phyloP scores from a whole-genome alignment of 2,888 invertebrate species.

The Galeruca laticollis region DNA sequence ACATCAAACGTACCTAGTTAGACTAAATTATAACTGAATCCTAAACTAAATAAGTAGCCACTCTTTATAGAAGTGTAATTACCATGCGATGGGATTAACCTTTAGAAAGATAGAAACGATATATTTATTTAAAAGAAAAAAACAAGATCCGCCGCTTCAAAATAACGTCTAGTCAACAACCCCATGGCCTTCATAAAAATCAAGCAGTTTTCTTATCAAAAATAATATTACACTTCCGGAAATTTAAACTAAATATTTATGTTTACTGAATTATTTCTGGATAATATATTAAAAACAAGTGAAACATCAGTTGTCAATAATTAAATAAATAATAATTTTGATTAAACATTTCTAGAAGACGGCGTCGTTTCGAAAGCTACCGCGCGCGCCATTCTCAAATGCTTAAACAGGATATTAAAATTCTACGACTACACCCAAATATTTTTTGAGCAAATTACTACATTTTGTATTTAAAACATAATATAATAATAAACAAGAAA shows the following conservation, averaged over 20 bases:
- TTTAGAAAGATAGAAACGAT: background rate
- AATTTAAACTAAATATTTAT: conserved; percentile 17
- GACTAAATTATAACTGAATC: too few species aligned
- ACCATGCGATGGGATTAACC: background rate
- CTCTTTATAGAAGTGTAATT: background rate
- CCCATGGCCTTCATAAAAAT: conserved; percentile 16
- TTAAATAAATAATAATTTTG: background rate
- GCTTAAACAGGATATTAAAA: conserved; percentile 66
- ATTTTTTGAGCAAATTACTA: conserved; percentile 57
- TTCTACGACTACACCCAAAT: conserved; percentile 64
- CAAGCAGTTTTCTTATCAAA: conserved; percentile 17
- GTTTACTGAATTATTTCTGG: background rate
- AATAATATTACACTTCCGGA: conserved; percentile 7
- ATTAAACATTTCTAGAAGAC: conserved; percentile 4
- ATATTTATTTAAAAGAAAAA: background rate
- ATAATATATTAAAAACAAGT: background rate
- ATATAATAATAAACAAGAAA: conserved; percentile 45
- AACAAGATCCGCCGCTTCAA: background rate
- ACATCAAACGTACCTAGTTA: background rate
- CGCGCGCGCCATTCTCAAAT: conserved; percentile 64
- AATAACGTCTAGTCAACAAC: conserved; percentile 19
- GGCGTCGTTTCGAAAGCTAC: conserved; percentile 54
- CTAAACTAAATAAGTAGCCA: background rate
- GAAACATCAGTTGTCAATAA: background rate
- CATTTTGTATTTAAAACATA: conserved; percentile 44